Evolutionary conservation across 2,797 vertebrate species (phyloP).

Genomic region (Nothura maculosa): DNA sequence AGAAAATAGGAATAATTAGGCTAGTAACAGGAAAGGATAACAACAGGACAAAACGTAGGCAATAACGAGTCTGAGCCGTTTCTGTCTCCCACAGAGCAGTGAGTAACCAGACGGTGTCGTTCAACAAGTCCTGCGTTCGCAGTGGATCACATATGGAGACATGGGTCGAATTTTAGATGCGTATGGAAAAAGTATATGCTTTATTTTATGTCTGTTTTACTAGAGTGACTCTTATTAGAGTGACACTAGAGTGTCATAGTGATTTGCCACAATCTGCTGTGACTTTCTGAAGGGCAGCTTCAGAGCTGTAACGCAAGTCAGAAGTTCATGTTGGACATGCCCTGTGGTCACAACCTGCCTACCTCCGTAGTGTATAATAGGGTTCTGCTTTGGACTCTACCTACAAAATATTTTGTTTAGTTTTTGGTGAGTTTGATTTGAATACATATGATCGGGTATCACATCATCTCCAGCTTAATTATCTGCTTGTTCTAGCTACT

Average conservation of each 20-base stretch:
- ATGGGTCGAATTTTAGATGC: neutral
- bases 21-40: neutral
- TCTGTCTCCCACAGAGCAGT: neutral
- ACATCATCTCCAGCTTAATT: neutral
- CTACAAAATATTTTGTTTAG: neutral
- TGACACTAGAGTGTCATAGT: too few species aligned
- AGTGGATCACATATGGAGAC: too few species aligned
- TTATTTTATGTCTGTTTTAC: neutral
- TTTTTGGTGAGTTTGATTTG: neutral
- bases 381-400: neutral
- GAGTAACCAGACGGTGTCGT: neutral
- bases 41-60: neutral
- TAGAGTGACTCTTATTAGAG: neutral
- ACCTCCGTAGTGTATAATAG: neutral
- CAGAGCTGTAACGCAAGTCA: neutral
- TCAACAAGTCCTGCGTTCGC: neutral
- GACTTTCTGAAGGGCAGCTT: too few species aligned
- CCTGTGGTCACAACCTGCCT: neutral
- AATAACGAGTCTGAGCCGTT: neutral
- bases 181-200: neutral
- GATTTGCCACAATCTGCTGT: neutral
- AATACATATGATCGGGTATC: neutral
- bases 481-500: neutral
- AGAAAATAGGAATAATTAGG: neutral
- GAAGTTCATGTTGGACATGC: neutral